Base-by-base conservation (phyloP, 2,888 invertebrate species). In the Netelia virgata region DNA sequence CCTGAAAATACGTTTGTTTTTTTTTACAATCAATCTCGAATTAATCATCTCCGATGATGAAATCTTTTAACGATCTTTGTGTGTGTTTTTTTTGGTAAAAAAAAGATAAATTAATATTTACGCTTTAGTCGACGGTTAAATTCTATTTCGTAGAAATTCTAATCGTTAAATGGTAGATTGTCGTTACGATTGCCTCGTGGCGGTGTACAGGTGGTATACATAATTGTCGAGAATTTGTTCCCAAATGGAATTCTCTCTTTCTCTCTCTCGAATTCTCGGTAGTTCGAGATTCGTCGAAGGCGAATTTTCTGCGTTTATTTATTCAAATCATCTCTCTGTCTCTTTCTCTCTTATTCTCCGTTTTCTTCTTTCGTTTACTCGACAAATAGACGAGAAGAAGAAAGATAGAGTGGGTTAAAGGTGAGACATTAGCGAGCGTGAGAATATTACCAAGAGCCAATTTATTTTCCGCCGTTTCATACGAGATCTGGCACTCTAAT, bases 1-100 rank as follows among this genome's bases (percentile, higher is more conserved):
- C 95, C 95, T 95, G 14, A 47, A 73, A 73, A n/a, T 47, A 72
- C 41, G 41, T 61, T 73, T 23, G n/a, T 18, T 16, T 47, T 57
- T 57, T 16, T 47, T 57, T 57, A 18, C 57, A 18, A n/a, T 16
- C 8, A 0, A 16, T 73, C 59, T 23, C n/a, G 0, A 23, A 23
- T 3, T 23, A 23, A 23, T 23, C 23, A 3, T 23, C 2, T 23
- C 23, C 23, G 23, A 23, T 3, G 23, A 23, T 23, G 1, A 23
- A 23, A 1, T 23, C 23, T 28, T 28, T 5, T 3, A 28, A 28
- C 0, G 5, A 28, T 3, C 28, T 5, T 28, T 28, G 28, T 1
- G 1, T 23, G 23, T 23, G 1, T 28, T 3, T 0, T 28, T 28
- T 28, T 28, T 5, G 5, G 5, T 28, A 28, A 28, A 28, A n/a